Evolutionary conservation across 2,888 invertebrate genomes (phyloP).

Genomic region (Drymonia ruficornis): DNA sequence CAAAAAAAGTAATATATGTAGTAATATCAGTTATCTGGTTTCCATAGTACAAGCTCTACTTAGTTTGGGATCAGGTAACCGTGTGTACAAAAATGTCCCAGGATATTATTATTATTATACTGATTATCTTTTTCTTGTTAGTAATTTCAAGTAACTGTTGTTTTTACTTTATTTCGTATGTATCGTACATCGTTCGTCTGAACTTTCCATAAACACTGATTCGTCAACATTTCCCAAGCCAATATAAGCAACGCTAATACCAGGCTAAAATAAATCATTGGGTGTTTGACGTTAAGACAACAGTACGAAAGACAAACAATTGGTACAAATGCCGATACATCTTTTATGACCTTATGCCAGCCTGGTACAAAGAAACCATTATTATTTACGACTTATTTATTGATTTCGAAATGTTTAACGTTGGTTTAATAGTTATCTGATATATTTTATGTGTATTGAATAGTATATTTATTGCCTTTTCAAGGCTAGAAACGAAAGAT

Average conservation of each 20-base stretch:
- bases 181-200: conserved; percentile 4
- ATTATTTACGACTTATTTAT: background rate
- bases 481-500: background rate
- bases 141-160: background rate
- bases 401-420: background rate
- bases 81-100: too few species aligned
- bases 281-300: conserved; percentile 7
- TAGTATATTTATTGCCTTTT: background rate
- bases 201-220: conserved; percentile 2
- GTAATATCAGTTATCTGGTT: too few species aligned
- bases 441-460: background rate
- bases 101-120: background rate
- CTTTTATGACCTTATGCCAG: conserved; percentile 6
- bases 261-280: conserved; percentile 8
- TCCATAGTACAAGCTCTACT: too few species aligned
- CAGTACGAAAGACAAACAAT: conserved; percentile 1
- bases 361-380: conserved; percentile 2
- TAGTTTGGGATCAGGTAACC: too few species aligned
- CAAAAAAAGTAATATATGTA: too few species aligned
- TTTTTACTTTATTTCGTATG: background rate
- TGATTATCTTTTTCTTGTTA: background rate
- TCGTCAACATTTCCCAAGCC: conserved; percentile 4
- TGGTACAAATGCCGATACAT: background rate
- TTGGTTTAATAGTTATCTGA: background rate
- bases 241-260: conserved; percentile 5